Evolutionary conservation across 1,140 invertebrate genomes (phyloP), one percentile per base, ranked within the genome.

Genomic region (Lepidurus couesii): DNA sequence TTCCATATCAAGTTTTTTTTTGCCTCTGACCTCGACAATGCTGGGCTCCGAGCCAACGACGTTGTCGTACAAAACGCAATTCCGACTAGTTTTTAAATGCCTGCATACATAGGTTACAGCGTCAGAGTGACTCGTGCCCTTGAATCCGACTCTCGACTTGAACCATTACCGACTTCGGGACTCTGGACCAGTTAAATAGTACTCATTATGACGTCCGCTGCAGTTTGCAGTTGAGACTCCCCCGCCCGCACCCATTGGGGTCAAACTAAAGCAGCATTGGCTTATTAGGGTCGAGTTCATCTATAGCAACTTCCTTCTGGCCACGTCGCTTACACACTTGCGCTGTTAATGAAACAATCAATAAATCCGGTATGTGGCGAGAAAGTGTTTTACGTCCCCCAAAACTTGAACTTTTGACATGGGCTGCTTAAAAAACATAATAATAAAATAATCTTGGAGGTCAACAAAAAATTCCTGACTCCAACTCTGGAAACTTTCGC

Each of bases 211-310:
- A 65, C 53, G 53, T 65, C 53, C 53, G 53, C 13, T 16, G 21
- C 34, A 34, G 34, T 34, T 34, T 34, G 3, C 4, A 34, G 34
- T 34, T 4, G 53, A 7, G 21, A 65, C 21, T n/a, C 5, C 8
- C 8, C 13, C 13, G 53, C 53, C 53, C 53, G 53, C 53, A 65
- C 53, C 53, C 53, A 65, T 16, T 65, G 16, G 13, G 53, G 53
- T 65, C 53, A 65, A 9, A 16, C 53, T 65, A 65, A 16, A 65
- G 21, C 53, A 16, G 6, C 53, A 9, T 7, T 65, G 53, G 9
- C 53, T 65, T 65, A 65, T 65, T 65, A 65, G 21, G 53, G 53
- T 65, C 53, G 53, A 13, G 9, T 65, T 65, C 53, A 9, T 65
- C 21, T 65, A 65, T 21, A 65, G 21, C 16, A 65, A 21, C 21